Evolutionary conservation across 2,797 vertebrate genomes (phyloP), one percentile per base, ranked within the genome.

Genomic region (Anolis apletophallus): DNA sequence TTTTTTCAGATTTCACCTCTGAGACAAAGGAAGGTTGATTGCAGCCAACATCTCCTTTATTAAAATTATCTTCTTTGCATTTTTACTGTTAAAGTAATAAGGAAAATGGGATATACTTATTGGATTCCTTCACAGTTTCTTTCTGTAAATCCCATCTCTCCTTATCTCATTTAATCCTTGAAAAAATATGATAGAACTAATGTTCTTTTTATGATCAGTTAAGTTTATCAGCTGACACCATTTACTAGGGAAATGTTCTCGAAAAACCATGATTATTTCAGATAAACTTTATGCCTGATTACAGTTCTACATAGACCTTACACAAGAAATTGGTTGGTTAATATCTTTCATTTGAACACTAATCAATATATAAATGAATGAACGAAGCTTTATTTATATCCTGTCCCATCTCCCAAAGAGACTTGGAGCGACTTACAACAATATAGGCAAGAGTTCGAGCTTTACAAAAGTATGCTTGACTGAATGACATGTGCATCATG

Each of bases 141-240:
- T 87, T 87, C 88, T 91, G 91, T 85, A 95, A 95, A 91, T 95
- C 92, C 90, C 88, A 92, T 87, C 81, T 91, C 79, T 94, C 84
- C 36, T 96, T 94, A 95, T 77, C 69, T 95, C 93, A 93, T 95
- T 96, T 95, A 93, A 90, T 82, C 67, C 93, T 94, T 93, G 92
- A 92, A 92, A 80, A 94, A 92, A n/a, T 93, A 95, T 96, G 94
- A 95, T 92, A 85, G 86, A 89, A 85, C 79, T 90, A 94, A 93
- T 95, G 95, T 94, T 93, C 83, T 95, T 64, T 96, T 95, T 96
- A 95, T 93, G 87, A 93, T 91, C 89, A 93, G 61, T 92, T 95
- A 93, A 71, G 89, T 95, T 96, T 96, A 94, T 95, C 94, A 95
- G 73, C 69, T 83, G 87, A 88, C 83, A 93, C 91, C 32, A 83